phyloP scores from a whole-genome alignment of 2,797 vertebrate genomes.

The Sitta carolinensis region DNA sequence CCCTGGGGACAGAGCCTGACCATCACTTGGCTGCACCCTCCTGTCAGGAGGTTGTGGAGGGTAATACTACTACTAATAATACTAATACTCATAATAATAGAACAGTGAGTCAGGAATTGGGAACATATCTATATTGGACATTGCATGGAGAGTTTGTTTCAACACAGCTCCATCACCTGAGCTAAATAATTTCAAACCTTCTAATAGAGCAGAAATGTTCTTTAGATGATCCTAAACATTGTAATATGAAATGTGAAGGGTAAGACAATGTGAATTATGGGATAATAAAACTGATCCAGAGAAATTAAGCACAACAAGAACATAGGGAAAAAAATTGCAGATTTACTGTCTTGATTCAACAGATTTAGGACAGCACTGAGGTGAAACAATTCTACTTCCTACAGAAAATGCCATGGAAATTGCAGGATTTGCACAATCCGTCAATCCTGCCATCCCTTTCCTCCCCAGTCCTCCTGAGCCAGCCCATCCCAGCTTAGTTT shows the following conservation, averaged over 20 bases:
- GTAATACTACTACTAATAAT: too few relatives aligned
- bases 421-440: neutral
- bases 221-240: neutral
- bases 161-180: neutral
- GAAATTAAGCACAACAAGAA: neutral
- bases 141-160: neutral
- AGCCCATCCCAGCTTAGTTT: neutral
- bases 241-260: neutral
- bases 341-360: neutral
- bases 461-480: neutral
- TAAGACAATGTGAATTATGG: neutral
- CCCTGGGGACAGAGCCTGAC: rapidly evolving
- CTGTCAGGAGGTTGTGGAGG: neutral
- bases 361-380: neutral
- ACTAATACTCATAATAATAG: too few relatives aligned
- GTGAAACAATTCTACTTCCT: neutral
- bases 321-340: neutral
- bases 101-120: neutral
- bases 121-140: neutral
- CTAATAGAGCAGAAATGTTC: neutral
- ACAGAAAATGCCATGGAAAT: neutral
- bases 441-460: neutral
- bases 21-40: neutral
- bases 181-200: neutral
- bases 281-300: neutral